Conservation (phyloP, 2,888 invertebrate species). For the Nipponacmea schrenckii region DNA sequence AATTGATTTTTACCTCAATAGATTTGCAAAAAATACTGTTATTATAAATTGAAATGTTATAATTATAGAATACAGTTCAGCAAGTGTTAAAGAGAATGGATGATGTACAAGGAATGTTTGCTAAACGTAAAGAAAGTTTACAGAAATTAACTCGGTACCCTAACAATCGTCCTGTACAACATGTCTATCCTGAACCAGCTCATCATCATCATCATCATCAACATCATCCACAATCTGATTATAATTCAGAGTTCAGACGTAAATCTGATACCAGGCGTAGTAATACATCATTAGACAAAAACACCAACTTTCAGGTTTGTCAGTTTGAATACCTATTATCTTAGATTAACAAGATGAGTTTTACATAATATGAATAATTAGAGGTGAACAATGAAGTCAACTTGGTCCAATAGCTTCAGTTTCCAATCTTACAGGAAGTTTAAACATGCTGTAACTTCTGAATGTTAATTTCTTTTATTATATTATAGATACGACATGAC, state of each 20-base stretch:
- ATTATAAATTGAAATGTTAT: neutral
- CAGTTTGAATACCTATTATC: neutral
- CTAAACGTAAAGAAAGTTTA: slow-evolving; percentile 75
- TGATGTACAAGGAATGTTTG: slow-evolving; percentile 93
- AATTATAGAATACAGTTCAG: slow-evolving; percentile 54
- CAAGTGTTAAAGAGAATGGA: slow-evolving; percentile 92
- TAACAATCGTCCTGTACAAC: slow-evolving; percentile 68
- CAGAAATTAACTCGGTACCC: slow-evolving; percentile 75
- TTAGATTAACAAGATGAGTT: too few relatives aligned
- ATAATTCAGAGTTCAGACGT: slow-evolving; percentile 11
- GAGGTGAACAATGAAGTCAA: too few relatives aligned
- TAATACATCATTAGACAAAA: slow-evolving; percentile 15
- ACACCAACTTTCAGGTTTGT: slow-evolving; percentile 3
- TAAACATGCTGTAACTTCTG: too few relatives aligned
- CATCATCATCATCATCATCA: neutral
- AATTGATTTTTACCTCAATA: too few relatives aligned
- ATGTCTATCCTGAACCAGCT: slow-evolving; percentile 26
- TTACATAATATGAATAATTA: too few relatives aligned
- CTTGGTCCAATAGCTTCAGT: too few relatives aligned
- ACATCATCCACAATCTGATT: neutral
- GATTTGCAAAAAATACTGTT: too few relatives aligned
- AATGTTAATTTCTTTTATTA: neutral
- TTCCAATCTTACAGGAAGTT: too few relatives aligned
- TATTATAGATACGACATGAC: slow-evolving; percentile 1
- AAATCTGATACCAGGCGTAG: slow-evolving; percentile 23